Percentiles rank a stretch among this genome's conserved stretches.
Conservation (phyloP, 2,888 invertebrate genomes). For the Agrypnus murinus region DNA sequence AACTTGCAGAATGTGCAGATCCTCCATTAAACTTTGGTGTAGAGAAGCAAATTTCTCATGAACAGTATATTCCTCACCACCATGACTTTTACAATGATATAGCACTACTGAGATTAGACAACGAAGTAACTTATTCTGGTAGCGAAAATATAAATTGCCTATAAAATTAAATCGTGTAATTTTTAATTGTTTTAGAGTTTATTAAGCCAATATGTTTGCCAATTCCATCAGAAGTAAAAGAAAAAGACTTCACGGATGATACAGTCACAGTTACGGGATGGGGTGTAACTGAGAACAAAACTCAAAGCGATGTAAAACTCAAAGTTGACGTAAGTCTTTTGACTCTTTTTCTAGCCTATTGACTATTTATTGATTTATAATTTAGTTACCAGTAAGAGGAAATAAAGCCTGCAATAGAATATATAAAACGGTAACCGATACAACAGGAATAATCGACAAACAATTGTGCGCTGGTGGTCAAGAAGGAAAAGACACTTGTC, state of each 20-base stretch:
- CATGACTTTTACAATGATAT: conserved; percentile 81
- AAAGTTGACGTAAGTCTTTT: conserved; percentile 69
- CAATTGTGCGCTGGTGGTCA: no score
- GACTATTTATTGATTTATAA: no score
- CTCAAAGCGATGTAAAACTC: conserved; percentile 72
- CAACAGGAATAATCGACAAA: no score
- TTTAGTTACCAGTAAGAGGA: no score
- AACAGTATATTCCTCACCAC: conserved; percentile 75
- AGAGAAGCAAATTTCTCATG: conserved; percentile 79
- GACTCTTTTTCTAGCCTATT: no score
- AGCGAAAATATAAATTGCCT: conserved; percentile 64
- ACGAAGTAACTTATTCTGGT: conserved; percentile 74
- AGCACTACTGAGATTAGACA: conserved; percentile 79
- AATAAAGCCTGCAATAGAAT: no score
- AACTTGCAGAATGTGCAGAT: conserved; percentile 73
- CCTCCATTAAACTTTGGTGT: conserved; percentile 77
- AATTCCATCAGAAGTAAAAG: conserved; percentile 57
- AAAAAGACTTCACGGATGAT: conserved; percentile 68
- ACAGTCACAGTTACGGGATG: conserved; percentile 77
- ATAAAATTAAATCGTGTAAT: background rate
- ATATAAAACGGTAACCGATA: no score
- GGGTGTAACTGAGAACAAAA: conserved; percentile 76
- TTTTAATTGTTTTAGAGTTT: conserved; percentile 69
- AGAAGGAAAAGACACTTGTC: no score
- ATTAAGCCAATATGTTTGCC: conserved; percentile 76